phyloP scores from a whole-genome alignment of 2,113 vertebrate genomes.

The Stegostoma tigrinum region DNA sequence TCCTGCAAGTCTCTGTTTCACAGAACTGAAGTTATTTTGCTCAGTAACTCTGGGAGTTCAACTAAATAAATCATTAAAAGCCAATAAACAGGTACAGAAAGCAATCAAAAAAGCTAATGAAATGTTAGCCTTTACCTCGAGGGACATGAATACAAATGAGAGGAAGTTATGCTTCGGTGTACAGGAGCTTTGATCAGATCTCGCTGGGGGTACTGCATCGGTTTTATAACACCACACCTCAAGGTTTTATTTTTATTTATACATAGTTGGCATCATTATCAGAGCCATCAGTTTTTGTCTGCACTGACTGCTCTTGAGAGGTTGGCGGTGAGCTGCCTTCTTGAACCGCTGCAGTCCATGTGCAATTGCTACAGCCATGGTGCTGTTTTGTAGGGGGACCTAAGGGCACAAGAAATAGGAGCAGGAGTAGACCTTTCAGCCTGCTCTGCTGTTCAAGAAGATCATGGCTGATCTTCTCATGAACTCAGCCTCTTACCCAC shows the following conservation, averaged over 20 bases:
- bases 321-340: no score
- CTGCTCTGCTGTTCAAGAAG: no score
- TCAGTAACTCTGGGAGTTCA: conserved; percentile 2
- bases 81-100: background rate
- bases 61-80: conserved; percentile 24
- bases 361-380: background rate
- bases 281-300: no score
- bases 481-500: no score
- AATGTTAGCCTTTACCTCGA: background rate
- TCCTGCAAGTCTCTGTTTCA: background rate
- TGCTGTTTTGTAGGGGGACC: background rate
- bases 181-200: background rate
- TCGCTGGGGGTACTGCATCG: background rate
- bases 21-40: background rate
- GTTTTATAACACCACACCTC: background rate
- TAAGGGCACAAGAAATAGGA: no score
- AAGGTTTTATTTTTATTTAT: background rate
- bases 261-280: no score
- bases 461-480: no score
- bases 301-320: no score
- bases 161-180: background rate
- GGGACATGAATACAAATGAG: conserved; percentile 12
- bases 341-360: background rate
- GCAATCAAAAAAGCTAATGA: background rate
- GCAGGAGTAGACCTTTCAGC: no score